These are phyloP conservation scores for Phalacrocorax carbo DNA, from an alignment of 2,113 vertebrate species.

Conservation along the genomic window DNA sequence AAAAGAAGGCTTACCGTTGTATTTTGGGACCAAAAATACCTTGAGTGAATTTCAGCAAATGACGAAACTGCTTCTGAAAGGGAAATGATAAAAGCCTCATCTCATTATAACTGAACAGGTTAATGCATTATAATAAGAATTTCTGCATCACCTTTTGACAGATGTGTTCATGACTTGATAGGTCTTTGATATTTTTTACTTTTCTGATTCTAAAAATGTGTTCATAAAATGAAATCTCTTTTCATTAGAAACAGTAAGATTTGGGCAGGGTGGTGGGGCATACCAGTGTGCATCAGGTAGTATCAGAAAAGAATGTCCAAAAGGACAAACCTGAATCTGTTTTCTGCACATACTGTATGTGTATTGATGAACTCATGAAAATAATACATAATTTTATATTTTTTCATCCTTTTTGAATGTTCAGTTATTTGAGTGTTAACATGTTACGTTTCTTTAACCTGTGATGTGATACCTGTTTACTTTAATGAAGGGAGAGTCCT, in stretches of 20 bases:
- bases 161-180: background rate
- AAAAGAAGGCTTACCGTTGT: background rate
- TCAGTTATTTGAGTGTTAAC: background rate
- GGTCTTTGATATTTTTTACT: constrained; percentile 11
- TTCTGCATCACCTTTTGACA: constrained; percentile 15
- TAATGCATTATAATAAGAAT: background rate
- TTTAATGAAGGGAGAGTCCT: background rate
- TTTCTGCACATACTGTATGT: background rate
- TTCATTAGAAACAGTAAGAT: background rate
- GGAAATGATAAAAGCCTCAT: constrained; percentile 35
- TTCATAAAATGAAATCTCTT: background rate
- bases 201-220: constrained; percentile 10
- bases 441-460: background rate
- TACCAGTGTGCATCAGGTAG: background rate
- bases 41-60: background rate
- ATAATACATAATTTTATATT: background rate
- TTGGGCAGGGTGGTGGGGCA: background rate
- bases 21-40: background rate
- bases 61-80: background rate
- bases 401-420: background rate
- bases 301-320: background rate
- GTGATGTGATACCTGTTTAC: background rate
- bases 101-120: constrained; percentile 22
- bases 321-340: background rate
- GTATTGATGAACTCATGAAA: background rate